Conservation (phyloP, 2,113 vertebrate genomes). For the Tichodroma muraria region DNA sequence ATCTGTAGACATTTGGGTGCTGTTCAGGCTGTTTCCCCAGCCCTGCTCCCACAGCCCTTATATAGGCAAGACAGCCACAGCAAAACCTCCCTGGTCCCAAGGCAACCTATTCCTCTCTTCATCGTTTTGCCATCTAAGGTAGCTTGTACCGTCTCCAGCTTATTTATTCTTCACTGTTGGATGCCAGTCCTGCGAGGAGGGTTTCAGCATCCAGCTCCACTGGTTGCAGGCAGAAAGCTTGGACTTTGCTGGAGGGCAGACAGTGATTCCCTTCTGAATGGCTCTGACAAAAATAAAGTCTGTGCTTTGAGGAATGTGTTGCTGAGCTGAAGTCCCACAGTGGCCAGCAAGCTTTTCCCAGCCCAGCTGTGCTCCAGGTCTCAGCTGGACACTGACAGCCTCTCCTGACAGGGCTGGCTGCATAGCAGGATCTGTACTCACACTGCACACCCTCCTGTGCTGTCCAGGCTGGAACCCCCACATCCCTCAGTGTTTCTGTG, state of each 20-base stretch:
- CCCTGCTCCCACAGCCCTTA: neutral
- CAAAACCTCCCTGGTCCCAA: neutral
- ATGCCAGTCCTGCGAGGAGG: accelerated
- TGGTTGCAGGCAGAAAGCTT: neutral
- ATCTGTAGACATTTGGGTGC: conserved; percentile 34
- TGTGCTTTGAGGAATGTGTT: neutral
- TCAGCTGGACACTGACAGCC: neutral
- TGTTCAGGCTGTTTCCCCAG: neutral
- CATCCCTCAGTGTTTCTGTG: accelerated
- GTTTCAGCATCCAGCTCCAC: neutral
- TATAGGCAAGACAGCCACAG: neutral
- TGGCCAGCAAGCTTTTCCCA: neutral
- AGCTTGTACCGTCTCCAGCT: neutral
- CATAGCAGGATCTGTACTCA: accelerated
- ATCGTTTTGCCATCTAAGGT: conserved; percentile 13
- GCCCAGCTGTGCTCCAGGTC: neutral
- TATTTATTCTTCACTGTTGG: neutral
- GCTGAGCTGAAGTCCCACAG: neutral
- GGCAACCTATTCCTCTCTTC: neutral
- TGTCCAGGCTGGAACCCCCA: accelerated
- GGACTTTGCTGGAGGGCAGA: neutral
- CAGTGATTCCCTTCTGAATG: neutral
- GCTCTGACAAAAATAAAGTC: neutral
- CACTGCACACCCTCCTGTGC: neutral
- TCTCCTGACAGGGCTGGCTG: neutral